These are phyloP conservation scores for Saturnia japonica DNA, from an alignment of 2,888 invertebrate species.

Conservation along the genomic window DNA sequence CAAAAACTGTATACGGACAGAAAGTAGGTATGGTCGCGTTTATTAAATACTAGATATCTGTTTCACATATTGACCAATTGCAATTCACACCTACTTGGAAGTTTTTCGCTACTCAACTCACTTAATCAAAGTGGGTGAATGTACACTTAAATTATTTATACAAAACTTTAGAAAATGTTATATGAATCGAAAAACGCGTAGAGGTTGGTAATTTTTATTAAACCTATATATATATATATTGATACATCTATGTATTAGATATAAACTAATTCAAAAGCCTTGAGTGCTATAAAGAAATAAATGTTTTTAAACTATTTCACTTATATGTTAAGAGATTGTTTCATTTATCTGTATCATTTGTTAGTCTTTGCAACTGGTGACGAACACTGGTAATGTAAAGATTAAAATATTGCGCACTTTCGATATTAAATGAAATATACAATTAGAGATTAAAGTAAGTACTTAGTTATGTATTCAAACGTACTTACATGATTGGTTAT, in stretches of 20 bases:
- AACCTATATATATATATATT: not conserved
- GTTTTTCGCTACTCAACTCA: slow-evolving; percentile 17
- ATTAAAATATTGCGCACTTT: not conserved
- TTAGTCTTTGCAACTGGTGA: not conserved
- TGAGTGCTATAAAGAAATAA: too few species aligned
- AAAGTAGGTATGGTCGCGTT: slow-evolving; percentile 2
- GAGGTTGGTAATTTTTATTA: slow-evolving; percentile 33
- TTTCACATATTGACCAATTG: slow-evolving; percentile 20
- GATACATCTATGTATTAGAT: too few species aligned
- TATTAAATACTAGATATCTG: slow-evolving; percentile 15
- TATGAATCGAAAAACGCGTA: slow-evolving; percentile 22
- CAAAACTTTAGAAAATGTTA: slow-evolving; percentile 24
- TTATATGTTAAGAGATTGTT: not conserved
- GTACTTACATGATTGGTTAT: not conserved
- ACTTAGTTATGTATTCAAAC: not conserved
- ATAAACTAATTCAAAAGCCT: too few species aligned
- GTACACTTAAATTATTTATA: slow-evolving; percentile 16
- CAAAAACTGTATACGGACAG: slow-evolving; percentile 2
- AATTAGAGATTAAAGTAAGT: not conserved
- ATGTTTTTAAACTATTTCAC: too few species aligned
- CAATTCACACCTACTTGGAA: slow-evolving; percentile 18
- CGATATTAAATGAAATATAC: not conserved
- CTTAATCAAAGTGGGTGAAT: slow-evolving; percentile 17
- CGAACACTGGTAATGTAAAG: not conserved
- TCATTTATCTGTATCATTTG: not conserved